These are phyloP conservation scores for Ferrisia virgata DNA, from an alignment of 2,888 invertebrate species.

Conservation along the genomic window DNA sequence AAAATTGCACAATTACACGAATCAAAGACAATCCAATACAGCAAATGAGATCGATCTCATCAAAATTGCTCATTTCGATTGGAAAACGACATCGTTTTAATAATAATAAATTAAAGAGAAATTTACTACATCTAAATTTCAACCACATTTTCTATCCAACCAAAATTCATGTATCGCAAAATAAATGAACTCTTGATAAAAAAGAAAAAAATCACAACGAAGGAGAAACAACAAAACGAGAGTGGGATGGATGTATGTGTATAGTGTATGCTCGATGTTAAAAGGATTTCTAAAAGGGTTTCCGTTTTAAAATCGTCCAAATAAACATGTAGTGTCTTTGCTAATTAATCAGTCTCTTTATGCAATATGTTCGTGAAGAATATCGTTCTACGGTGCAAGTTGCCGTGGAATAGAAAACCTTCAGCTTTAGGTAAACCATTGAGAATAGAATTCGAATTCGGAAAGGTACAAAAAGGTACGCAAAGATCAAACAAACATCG, in stretches of 20 bases:
- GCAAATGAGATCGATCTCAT: too few species aligned
- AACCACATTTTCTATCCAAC: too few species aligned
- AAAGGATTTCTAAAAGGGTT: conserved; percentile 14
- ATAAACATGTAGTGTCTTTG: conserved; percentile 9
- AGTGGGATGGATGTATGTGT: too few species aligned
- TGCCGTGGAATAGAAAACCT: neutral
- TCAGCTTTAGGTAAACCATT: neutral
- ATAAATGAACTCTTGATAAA: neutral
- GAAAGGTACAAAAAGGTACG: conserved; percentile 20
- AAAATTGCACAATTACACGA: too few species aligned
- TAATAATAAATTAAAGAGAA: too few species aligned
- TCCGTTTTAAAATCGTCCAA: neutral
- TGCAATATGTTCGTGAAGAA: neutral
- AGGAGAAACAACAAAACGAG: too few species aligned
- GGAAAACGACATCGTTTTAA: too few species aligned
- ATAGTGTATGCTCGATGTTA: neutral
- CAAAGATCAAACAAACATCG: conserved; percentile 12
- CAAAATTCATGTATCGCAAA: neutral
- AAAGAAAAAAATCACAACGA: too few species aligned
- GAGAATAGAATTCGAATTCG: conserved; percentile 22
- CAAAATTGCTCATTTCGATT: too few species aligned
- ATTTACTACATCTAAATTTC: too few species aligned
- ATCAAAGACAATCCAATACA: too few species aligned
- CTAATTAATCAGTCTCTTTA: conserved; percentile 32
- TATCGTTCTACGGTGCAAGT: neutral